Conservation (phyloP, 2,888 invertebrate species). For the Rhorus exstirpatorius region DNA sequence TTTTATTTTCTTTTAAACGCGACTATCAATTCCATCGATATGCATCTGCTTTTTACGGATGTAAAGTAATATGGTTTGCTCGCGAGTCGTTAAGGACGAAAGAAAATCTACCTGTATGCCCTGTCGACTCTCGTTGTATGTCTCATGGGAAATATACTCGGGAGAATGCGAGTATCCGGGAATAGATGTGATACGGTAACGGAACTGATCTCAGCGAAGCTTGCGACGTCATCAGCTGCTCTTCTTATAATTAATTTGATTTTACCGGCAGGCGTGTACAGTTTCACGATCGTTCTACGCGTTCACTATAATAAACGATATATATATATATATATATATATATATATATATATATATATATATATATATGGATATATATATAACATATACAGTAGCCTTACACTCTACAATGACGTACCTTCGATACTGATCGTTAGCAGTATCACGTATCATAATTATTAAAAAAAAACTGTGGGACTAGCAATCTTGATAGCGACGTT, state of each 20-base stretch:
- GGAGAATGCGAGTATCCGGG: slow-evolving; percentile 19
- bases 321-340: neutral
- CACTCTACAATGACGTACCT: neutral
- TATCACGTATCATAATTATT: neutral
- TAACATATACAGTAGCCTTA: too few species aligned
- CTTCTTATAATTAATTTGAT: slow-evolving; percentile 22
- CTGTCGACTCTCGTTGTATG: slow-evolving; percentile 2
- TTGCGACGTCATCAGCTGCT: neutral
- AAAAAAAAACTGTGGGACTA: neutral
- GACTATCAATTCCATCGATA: neutral
- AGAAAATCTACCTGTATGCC: slow-evolving; percentile 17
- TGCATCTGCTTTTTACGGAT: neutral
- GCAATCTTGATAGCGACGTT: too few species aligned
- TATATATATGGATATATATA: too few species aligned
- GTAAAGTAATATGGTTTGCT: slow-evolving; percentile 2
- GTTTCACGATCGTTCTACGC: neutral
- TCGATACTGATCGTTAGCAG: neutral
- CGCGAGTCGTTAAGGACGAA: slow-evolving; percentile 9
- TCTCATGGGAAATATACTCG: slow-evolving; percentile 50
- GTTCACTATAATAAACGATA: neutral
- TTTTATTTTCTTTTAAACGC: neutral
- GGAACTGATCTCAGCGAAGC: slow-evolving; percentile 2
- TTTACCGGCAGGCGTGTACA: neutral
- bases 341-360: too few species aligned
- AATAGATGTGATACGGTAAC: slow-evolving; percentile 22